phyloP scores from a whole-genome alignment of 2,113 vertebrate species.

The cattle (Bos taurus) region ARS-UCD2.0 NC_037357.1:75718001-75718500 shows the following conservation, averaged over 20 bases:
- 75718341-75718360: not conserved
- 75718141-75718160: not conserved
- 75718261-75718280: not conserved
- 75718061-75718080: not conserved
- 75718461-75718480: not conserved
- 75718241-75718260: not conserved
- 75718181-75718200: not conserved
- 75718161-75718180: not conserved
- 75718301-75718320: not conserved
- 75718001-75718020: not conserved
- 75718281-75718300: not conserved
- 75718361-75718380: not conserved
- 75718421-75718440: not conserved
- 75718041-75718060: not conserved
- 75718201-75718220: not conserved
- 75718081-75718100: not conserved
- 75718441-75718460: not conserved
- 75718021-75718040: not conserved
- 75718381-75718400: not conserved
- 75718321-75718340: not conserved
- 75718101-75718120: not conserved
- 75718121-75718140: not conserved
- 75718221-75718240: not conserved
- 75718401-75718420: not conserved
- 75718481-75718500: not conserved